These are phyloP conservation scores for Leptocoma aspasia DNA, from an alignment of 2,113 vertebrate species.

Conservation along the genomic window DNA sequence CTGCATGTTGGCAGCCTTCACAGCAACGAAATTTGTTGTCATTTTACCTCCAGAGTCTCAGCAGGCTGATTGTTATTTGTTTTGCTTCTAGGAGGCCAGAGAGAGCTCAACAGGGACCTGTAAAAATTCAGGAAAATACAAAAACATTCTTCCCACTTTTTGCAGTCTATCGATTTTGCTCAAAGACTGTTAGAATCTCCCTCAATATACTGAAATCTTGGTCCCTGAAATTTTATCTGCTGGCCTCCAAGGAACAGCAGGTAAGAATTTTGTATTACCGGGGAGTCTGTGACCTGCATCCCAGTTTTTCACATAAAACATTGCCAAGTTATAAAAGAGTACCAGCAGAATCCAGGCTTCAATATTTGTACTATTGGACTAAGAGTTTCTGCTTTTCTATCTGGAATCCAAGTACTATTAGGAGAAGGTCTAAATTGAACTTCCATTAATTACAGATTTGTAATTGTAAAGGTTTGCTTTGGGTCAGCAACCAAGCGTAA, in stretches of 20 bases:
- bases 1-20: neutral
- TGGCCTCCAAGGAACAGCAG: neutral
- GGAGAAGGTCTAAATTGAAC: neutral
- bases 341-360: neutral
- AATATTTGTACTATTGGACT: neutral
- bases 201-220: neutral
- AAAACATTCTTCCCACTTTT: neutral
- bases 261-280: neutral
- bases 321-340: neutral
- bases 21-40: neutral
- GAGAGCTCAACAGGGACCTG: neutral
- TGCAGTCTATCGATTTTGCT: neutral
- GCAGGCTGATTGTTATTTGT: neutral
- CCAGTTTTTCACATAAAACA: neutral
- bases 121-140: neutral
- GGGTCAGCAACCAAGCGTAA: neutral
- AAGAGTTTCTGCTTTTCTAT: neutral
- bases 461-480: neutral
- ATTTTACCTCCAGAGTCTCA: neutral
- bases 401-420: neutral
- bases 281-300: neutral
- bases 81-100: neutral
- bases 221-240: neutral
- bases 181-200: neutral
- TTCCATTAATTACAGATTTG: neutral